Base-by-base conservation (phyloP, 2,888 invertebrate genomes). In the Helicoverpa assulta region DNA sequence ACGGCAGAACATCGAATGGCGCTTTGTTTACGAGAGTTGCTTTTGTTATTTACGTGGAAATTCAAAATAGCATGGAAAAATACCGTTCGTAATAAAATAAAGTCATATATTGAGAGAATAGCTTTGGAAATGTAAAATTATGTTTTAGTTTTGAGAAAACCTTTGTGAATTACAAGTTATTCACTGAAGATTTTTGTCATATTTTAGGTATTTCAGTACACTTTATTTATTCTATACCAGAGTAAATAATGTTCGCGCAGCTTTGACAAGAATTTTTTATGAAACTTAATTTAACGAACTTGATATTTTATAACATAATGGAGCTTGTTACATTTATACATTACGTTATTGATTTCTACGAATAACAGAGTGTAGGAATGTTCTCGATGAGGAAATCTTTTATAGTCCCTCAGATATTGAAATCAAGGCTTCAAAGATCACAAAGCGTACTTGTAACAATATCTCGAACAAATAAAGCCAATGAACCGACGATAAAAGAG, bases 11-110 rank as follows among this genome's bases (percentile, higher is more conserved):
- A 62, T 54, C 66, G 53, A 60, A 65, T 59, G 37, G 43, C 19
- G 59, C 61, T 74, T 80, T 70, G 65, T 63, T 40, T 60, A 47
- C n/a, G 65, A 69, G 18, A 54, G 61, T 26, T 63, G 47, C 19
- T 51, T 61, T 53, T 21, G 53, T 26, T 14, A 26, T 26, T 12
- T 53, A 14, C 6, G 21, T 52, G 5, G 19, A 19, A 16, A 43
- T 43, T 43, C 37, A 37, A 37, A 37, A 37, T 37, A 33, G 10
- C 33, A 10, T 8, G 33, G 33, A 33, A 33, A 8, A 33, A 10
- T 33, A 33, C 26, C 26, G 26, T 33, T 33, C 33, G 10, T 8
- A 6, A 10, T 33, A 33, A 33, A 33, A 33, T 33, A 37, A 37
- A 37, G 10, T 10, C 8, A 10, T 37, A 37, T 10, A 37, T 33